Conservation (phyloP, 2,113 vertebrate species). For the Pterocles burchelli region DNA sequence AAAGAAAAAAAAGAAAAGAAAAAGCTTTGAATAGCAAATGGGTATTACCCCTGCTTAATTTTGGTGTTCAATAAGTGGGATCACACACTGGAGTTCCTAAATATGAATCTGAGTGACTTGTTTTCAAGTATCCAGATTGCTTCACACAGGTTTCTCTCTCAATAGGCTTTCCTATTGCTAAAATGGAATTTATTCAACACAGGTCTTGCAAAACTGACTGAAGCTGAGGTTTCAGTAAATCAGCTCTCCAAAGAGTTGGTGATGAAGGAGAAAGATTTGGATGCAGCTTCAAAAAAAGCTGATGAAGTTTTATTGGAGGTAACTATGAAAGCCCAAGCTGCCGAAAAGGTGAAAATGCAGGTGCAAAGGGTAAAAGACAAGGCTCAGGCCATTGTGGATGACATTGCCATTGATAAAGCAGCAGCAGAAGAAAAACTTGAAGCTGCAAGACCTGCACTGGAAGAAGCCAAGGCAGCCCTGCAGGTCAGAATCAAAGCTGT, state of each 20-base stretch:
- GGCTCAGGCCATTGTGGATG: constrained; percentile 84
- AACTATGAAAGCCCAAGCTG: constrained; percentile 81
- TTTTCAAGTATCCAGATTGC: neutral
- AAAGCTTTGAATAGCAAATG: neutral
- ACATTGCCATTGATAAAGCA: constrained; percentile 81
- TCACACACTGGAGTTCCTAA: neutral
- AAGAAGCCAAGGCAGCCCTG: constrained; percentile 79
- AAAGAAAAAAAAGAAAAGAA: neutral
- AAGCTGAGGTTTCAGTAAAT: constrained; percentile 82
- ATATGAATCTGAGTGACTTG: neutral
- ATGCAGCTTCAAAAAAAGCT: constrained; percentile 77
- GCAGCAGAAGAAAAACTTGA: constrained; percentile 82
- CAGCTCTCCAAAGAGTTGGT: constrained; percentile 78
- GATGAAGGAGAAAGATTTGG: constrained; percentile 82
- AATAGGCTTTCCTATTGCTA: neutral
- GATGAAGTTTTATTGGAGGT: constrained; percentile 82
- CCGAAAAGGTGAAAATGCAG: constrained; percentile 82
- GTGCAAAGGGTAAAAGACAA: constrained; percentile 88
- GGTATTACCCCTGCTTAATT: neutral
- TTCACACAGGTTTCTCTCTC: neutral
- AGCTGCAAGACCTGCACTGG: constrained; percentile 81
- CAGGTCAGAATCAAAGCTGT: constrained; percentile 63
- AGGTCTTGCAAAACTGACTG: constrained; percentile 85
- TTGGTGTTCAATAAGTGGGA: neutral
- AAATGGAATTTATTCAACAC: neutral